Base-by-base conservation (phyloP, 2,888 invertebrate species). In the Fissipunctia ypsillon region DNA sequence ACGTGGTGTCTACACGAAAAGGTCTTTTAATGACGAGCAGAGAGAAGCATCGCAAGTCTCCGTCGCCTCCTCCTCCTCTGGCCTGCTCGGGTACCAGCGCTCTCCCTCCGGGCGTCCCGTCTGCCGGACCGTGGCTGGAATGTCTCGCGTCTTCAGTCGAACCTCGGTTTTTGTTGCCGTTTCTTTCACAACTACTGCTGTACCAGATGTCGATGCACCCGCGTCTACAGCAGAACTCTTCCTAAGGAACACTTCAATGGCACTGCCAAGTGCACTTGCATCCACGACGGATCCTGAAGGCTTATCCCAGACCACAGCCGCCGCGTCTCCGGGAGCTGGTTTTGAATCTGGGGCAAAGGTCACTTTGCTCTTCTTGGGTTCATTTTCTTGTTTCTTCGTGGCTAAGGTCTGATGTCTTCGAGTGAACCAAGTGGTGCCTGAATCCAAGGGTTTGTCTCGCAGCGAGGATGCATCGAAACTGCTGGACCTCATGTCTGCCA, bases 401-500 rank as follows among this genome's bases (percentile, higher is more conserved):
- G 97, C 97, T 93, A 98, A 96, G 0, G 98, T 98, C 89, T 98
- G 98, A 90, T 98, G 98, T 7, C 98, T 97, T 87, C 97, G 97
- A 10, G 97, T 96, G 91, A 98, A 98, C 98, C 98, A 98, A 70
- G 97, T 97, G 12, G 97, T 97, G 48, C 97, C 97, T 0, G 95
- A 91, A 80, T 93, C 94, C 77, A 88, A 87, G 2, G 94, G 91
- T 77, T 93, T 93, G 12, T 97, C 96, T 61, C 97, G 96, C 56
- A 98, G 96, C 35, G 98, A 97, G 31, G 98, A 98, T 0, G 98
- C 97, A 91, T 98, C 98, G 88, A 98, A 98, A 92, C 98, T 98
- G 93, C 98, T 98, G 25, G 98, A 98, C 69, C 98, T 97, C 91
- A 97, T 97, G 81, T 97, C 97, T 80, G 97, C 97, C 73, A 97